These are phyloP conservation scores for Apostichopus parvimensis DNA, from an alignment of 35 echinoderm and acorn worm species.

Conservation along the genomic window DNA sequence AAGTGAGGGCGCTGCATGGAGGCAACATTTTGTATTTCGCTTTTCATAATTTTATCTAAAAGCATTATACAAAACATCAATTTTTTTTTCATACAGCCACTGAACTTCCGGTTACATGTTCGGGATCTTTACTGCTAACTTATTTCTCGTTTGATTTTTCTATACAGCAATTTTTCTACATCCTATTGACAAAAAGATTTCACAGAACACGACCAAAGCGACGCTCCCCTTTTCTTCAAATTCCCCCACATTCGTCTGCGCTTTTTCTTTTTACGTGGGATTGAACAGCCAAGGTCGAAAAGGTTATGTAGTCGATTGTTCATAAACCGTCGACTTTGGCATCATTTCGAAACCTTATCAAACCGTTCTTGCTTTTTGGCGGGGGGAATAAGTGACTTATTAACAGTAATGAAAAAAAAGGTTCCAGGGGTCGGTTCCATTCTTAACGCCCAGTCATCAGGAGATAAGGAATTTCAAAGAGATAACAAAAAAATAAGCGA, in stretches of 20 bases:
- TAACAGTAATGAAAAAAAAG: constrained; percentile 28
- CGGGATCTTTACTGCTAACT: neutral
- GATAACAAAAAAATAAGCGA: constrained; percentile 15
- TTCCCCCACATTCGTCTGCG: neutral
- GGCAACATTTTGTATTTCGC: neutral
- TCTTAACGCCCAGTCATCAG: neutral
- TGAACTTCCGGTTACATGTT: no score
- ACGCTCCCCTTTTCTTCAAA: neutral
- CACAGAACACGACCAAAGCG: neutral
- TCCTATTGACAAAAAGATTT: neutral
- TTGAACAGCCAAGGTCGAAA: neutral
- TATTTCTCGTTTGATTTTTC: neutral
- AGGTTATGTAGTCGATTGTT: neutral
- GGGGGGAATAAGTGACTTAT: constrained; percentile 34
- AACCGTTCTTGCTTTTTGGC: neutral
- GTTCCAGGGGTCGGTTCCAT: constrained; percentile 13
- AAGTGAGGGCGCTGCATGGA: neutral
- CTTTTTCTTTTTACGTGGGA: neutral
- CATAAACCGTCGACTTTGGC: neutral
- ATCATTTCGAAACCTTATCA: neutral
- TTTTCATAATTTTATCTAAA: neutral
- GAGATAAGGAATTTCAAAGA: constrained; percentile 8
- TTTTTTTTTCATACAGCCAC: neutral
- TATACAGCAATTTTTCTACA: neutral
- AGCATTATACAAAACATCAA: neutral